phyloP scores from a whole-genome alignment of 2,797 vertebrate genomes.

The Macropodus opercularis region DNA sequence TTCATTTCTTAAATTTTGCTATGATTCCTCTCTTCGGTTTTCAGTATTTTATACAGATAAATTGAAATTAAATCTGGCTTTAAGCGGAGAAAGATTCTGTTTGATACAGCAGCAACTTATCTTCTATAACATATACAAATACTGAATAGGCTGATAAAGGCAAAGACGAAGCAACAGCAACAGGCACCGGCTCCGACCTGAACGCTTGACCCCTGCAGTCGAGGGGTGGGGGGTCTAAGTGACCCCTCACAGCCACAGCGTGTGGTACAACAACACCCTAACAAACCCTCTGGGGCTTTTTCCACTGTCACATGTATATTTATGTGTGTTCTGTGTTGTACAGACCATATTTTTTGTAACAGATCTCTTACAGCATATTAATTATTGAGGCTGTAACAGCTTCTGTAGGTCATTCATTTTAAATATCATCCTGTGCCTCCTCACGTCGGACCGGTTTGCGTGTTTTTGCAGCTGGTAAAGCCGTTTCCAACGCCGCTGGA shows the following conservation, averaged over 20 bases:
- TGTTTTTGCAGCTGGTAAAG: constrained; percentile 8
- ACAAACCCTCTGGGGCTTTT: background rate
- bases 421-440: background rate
- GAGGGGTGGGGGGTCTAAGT: background rate
- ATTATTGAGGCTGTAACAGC: too few species aligned
- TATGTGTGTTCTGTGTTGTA: background rate
- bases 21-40: too few species aligned
- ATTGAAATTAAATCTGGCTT: too few species aligned
- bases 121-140: too few species aligned
- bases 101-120: too few species aligned
- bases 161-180: too few species aligned
- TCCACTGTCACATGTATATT: background rate
- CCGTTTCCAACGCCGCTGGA: background rate
- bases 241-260: background rate
- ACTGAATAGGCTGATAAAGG: too few species aligned
- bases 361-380: background rate
- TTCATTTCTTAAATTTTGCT: too few species aligned
- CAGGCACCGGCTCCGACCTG: too few species aligned
- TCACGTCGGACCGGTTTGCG: background rate
- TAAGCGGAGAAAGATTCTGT: too few species aligned
- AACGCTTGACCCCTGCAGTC: background rate
- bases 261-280: background rate
- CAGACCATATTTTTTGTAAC: background rate
- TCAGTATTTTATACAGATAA: too few species aligned
- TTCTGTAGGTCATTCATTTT: too few species aligned